Evolutionary conservation across 92 coral and sea anemone genomes (phyloP).

Genomic region (Parazoanthus atlanticus): DNA sequence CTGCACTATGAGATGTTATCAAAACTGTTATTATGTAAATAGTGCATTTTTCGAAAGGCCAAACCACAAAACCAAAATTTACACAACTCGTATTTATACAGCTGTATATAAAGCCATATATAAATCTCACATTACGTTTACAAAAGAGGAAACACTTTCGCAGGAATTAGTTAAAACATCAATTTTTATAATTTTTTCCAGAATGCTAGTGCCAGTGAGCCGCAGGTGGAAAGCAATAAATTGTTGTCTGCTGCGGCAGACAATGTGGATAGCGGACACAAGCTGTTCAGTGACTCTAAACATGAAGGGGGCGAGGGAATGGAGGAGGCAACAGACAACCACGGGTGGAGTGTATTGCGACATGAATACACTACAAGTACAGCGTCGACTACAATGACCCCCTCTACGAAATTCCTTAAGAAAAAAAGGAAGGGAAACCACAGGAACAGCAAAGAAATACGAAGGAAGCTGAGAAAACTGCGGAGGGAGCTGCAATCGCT

Average conservation of each 20-base stretch:
- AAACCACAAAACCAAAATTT: not conserved
- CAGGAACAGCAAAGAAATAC: not conserved
- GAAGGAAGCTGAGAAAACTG: conserved; percentile 18
- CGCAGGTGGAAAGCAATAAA: not conserved
- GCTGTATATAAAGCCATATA: not conserved
- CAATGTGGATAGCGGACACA: not conserved
- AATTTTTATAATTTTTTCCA: not conserved
- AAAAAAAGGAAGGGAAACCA: not conserved
- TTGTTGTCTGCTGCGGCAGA: not conserved
- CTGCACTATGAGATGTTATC: not conserved
- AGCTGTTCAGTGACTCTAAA: not conserved
- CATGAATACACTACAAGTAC: not conserved
- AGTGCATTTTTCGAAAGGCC: not conserved
- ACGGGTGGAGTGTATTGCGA: not conserved
- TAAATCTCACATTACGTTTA: not conserved
- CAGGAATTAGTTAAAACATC: not conserved
- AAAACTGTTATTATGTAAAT: not conserved
- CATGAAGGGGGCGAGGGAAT: not conserved
- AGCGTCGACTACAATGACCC: not conserved
- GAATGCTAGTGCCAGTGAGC: not conserved
- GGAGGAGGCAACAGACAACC: not conserved
- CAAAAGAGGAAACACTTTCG: not conserved
- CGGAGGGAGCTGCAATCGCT: not conserved
- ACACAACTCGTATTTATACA: not conserved
- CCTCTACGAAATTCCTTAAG: not conserved